A percentile compares a stretch with the other conserved stretches of the same genome.
Evolutionary conservation across 2,797 vertebrate genomes (phyloP).

Genomic region (Amniataba percoides): DNA sequence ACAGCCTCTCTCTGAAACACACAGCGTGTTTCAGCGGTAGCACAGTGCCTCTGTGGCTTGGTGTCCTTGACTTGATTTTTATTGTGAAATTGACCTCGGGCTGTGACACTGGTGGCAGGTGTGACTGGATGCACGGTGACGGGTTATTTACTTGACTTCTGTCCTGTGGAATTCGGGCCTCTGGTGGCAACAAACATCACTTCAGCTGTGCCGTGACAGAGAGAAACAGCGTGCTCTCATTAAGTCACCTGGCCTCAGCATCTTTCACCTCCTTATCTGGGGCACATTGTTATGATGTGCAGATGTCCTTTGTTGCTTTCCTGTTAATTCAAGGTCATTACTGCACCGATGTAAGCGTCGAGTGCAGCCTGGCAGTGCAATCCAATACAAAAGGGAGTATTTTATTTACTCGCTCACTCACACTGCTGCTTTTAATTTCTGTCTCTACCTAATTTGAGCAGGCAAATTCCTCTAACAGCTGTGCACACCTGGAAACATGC

Average conservation of each 20-base stretch:
- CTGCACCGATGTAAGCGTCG: background rate
- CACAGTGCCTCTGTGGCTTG: background rate
- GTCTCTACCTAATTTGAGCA: background rate
- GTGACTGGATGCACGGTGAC: conserved; percentile 64
- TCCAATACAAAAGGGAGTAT: background rate
- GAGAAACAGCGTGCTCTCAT: conserved; percentile 61
- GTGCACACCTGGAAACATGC: background rate
- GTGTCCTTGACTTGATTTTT: conserved; percentile 36
- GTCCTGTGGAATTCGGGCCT: conserved; percentile 51
- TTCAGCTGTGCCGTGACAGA: conserved; percentile 46
- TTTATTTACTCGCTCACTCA: background rate
- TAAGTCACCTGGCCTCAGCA: conserved; percentile 63
- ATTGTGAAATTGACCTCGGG: conserved; percentile 34
- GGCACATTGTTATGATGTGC: background rate
- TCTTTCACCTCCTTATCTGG: conserved; percentile 30
- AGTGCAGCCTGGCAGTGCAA: background rate
- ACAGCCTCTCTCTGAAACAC: background rate
- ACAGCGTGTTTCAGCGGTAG: background rate
- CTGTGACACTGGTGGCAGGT: conserved; percentile 51
- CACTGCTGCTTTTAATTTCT: background rate
- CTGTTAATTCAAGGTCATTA: background rate
- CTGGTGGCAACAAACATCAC: conserved; percentile 52
- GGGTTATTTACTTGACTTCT: conserved; percentile 58
- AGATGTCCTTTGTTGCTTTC: background rate
- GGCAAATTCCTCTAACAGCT: background rate